A percentile compares a stretch with the other conserved stretches of the same genome.
phyloP scores from a whole-genome alignment of 2,797 vertebrate species.

The Argentina silus region DNA sequence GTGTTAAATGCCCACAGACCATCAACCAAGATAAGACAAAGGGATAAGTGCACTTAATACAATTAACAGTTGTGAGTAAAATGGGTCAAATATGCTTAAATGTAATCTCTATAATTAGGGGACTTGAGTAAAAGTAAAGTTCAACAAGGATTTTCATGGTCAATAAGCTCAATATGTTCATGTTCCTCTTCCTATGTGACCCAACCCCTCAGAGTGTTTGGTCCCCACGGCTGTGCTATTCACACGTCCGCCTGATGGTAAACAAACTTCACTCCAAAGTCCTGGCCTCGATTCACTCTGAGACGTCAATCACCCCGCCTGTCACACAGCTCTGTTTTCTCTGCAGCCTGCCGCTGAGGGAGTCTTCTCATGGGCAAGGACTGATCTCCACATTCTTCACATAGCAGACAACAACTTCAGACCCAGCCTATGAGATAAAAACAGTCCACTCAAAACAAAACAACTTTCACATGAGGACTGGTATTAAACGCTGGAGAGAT shows the following conservation, averaged over 20 bases:
- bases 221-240: neutral
- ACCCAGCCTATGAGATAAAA: constrained; percentile 15
- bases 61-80: neutral
- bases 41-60: neutral
- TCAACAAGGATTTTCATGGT: neutral
- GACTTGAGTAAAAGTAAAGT: neutral
- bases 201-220: constrained; percentile 17
- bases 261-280: constrained; percentile 12
- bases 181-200: constrained; percentile 25
- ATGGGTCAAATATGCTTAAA: neutral
- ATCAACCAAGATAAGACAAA: neutral
- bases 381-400: constrained; percentile 45
- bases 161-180: constrained; percentile 10
- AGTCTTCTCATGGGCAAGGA: constrained; percentile 30
- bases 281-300: constrained; percentile 23
- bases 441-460: constrained; percentile 43
- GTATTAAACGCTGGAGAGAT: constrained; percentile 9
- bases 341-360: constrained; percentile 3
- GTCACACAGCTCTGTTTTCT: constrained; percentile 46
- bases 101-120: neutral
- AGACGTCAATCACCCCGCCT: constrained; percentile 32
- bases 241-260: neutral
- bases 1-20: constrained; percentile 8
- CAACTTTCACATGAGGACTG: constrained; percentile 25
- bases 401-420: constrained; percentile 38